These are phyloP conservation scores for Lasioglossum zephyrum DNA, from an alignment of 2,888 invertebrate species.

Conservation along the genomic window DNA sequence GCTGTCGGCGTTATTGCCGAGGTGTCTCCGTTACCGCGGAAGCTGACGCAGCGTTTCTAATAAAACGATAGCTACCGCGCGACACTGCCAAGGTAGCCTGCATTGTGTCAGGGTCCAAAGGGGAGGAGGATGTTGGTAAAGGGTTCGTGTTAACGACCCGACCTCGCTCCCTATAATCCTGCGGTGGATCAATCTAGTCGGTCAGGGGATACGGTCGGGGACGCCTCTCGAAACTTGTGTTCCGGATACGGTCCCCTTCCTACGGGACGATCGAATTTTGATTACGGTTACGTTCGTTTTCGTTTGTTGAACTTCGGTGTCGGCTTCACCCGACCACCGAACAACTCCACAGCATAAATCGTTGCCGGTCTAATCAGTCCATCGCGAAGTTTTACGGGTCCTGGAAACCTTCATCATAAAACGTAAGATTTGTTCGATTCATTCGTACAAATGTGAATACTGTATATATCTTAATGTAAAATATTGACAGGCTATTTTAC, in stretches of 20 bases:
- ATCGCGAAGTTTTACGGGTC: not conserved
- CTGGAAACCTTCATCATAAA: not conserved
- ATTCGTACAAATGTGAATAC: not conserved
- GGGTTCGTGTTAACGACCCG: constrained; percentile 70
- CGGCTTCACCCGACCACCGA: not conserved
- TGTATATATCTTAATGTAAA: not conserved
- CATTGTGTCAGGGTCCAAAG: constrained; percentile 70
- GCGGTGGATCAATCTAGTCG: constrained; percentile 60
- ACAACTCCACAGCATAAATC: not conserved
- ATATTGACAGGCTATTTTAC: not conserved
- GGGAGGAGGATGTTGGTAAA: constrained; percentile 65
- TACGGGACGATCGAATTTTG: constrained; percentile 33
- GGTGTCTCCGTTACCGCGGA: constrained; percentile 79
- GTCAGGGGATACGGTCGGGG: constrained; percentile 31
- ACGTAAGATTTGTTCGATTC: not conserved
- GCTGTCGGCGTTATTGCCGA: constrained; percentile 83
- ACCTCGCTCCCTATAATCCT: constrained; percentile 65
- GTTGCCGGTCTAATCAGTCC: not conserved
- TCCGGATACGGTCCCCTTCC: not conserved
- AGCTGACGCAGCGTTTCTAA: constrained; percentile 83
- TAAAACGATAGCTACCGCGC: constrained; percentile 77
- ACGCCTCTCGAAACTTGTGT: constrained; percentile 26
- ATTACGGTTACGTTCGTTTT: constrained; percentile 30
- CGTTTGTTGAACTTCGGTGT: not conserved
- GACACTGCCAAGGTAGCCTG: constrained; percentile 63